Conservation (phyloP, 2,797 vertebrate genomes). For the Enteromius anoplus region DNA sequence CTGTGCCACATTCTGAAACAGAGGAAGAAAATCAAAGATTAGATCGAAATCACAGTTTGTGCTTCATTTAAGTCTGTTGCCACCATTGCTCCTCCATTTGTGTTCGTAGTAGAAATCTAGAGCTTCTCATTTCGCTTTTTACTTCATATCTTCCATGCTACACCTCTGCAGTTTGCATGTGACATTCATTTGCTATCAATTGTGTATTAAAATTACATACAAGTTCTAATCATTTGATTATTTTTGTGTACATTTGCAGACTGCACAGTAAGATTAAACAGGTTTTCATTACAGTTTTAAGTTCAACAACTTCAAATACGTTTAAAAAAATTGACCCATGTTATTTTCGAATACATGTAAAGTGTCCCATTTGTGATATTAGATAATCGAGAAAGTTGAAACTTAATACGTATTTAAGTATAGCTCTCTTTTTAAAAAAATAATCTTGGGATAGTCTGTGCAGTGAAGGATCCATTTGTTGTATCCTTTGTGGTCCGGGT, state of each 20-base stretch:
- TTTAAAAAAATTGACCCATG: neutral
- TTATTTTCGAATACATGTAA: neutral
- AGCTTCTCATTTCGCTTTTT: neutral
- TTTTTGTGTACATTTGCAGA: conserved; percentile 9
- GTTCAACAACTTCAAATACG: neutral
- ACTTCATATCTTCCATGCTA: conserved; percentile 17
- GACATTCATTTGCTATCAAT: neutral
- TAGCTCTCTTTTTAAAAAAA: neutral
- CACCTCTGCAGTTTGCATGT: conserved; percentile 6
- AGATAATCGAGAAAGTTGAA: neutral
- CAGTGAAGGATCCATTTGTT: neutral
- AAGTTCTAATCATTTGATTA: conserved; percentile 10
- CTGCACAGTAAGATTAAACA: conserved; percentile 7
- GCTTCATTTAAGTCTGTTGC: conserved; percentile 4
- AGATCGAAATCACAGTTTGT: conserved; percentile 21
- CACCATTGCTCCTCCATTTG: neutral
- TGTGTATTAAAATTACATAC: neutral
- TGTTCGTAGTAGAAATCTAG: neutral
- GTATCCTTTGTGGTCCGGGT: neutral
- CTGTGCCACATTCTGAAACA: conserved; percentile 61
- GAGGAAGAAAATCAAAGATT: conserved; percentile 22
- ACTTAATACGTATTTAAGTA: neutral
- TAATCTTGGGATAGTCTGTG: neutral
- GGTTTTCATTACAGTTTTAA: neutral
- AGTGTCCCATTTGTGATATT: neutral